Base-by-base conservation (phyloP, 2,888 invertebrate species). In the Ditylenchus weischeri region DNA sequence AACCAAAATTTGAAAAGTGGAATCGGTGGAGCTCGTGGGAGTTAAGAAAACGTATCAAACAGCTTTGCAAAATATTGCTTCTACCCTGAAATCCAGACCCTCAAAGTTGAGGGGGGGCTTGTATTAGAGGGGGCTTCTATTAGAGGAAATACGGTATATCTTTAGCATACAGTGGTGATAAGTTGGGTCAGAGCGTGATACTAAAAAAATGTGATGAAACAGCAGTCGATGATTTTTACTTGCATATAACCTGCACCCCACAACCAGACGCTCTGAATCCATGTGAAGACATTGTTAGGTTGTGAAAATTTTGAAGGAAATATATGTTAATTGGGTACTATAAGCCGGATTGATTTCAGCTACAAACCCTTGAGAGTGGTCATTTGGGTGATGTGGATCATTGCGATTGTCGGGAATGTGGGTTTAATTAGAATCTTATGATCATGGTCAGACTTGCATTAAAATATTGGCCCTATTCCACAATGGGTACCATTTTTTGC, bases 351-450 rank as follows among this genome's bases (percentile, higher is more conserved):
- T n/a, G 15, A 36, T 57, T 73, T 15, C 61, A 74, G 75, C n/a
- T 78, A 78, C 49, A 70, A 71, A 11, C 72, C 75, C 23, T 69
- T 81, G 0, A 73, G 80, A 7, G 71, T 72, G 19, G 93, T 94
- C 23, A 93, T 95, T 62, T 96, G 96, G 95, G 89, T 93, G 19
- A 93, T 96, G 57, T 95, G 95, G 85, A 88, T 95, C 67, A 87
- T 94, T 78, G 93, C 95, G 51, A 89, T 96, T 86, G 88, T 95
- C 62, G 96, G 96, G 72, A 96, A 96, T 66, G 67, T 76, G 29
- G 29, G 29, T 29, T 29, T 29, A 29, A 29, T 29, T 29, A 29
- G 29, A 2, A 29, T 4, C 5, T 29, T 29, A 29, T 2, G 29
- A 29, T 29, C 5, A 23, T 49, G 64, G 29, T 29, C 29, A 29